Base-by-base conservation (phyloP, 2,888 invertebrate species). In the Noctua janthina region DNA sequence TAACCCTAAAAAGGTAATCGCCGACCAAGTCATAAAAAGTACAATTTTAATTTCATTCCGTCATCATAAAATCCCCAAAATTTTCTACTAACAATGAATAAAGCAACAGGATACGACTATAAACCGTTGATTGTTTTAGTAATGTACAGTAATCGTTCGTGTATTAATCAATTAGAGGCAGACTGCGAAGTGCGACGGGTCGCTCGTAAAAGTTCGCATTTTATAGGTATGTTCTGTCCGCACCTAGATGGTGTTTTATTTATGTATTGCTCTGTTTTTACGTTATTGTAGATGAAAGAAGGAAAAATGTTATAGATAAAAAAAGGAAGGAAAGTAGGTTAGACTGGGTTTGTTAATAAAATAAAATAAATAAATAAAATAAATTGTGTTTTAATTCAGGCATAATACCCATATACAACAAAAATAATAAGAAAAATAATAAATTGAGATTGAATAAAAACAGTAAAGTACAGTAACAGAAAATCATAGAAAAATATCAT, bases 141-240 rank as follows among this genome's bases (percentile, higher is more conserved):
- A 79, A 81, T 67, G 78, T 59, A 75, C 73, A 71, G 83, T 90
- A 88, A 90, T 88, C 79, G 76, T 54, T 66, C 46, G 66, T 68
- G 81, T 87, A 85, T 86, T 90, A 90, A 89, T 89, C 85, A 88
- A 90, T 90, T 90, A 89, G 78, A 66, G 72, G 49, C 70, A 1
- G 59, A 54, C 66, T 70, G 46, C 68, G 59, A 54, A 56, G 39
- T 70, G 49, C 67, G 78, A 74, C 23, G 68, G 72, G 74, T 49
- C 81, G 72, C 15, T 85, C 84, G 79, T 91, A 88, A 89, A 86
- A 29, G 79, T 87, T 82, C 75, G 71, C 20, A 71, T 74, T 88
- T 87, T 87, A 89, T 83, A 74, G 76, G 43, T 35, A 10, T n/a
- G 71, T 49, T 68, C 67, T n/a, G 64, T 74, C 68, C 54, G 39